Percentiles rank a stretch among this genome's conserved stretches.
phyloP scores from a whole-genome alignment of 2,888 invertebrate species.

The Tetanocera ferruginea region DNA sequence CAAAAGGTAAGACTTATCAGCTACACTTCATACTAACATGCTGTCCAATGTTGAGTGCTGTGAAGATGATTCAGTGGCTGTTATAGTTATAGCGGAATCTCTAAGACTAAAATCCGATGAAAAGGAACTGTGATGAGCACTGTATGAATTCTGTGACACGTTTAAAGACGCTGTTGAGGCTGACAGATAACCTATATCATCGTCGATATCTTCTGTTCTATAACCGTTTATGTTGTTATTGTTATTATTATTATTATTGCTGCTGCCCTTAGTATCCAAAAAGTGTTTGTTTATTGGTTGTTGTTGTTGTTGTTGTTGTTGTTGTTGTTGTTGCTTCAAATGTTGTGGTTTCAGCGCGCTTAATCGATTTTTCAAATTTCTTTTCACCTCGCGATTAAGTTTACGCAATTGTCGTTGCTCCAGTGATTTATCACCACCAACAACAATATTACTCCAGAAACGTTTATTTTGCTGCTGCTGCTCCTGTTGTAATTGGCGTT shows the following conservation, averaged over 20 bases:
- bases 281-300: not conserved
- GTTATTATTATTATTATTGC: slow-evolving; percentile 15
- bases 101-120: not conserved
- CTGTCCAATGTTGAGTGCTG: not conserved
- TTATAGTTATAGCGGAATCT: not conserved
- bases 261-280: slow-evolving; percentile 3
- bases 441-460: slow-evolving; percentile 47
- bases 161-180: slow-evolving; percentile 27
- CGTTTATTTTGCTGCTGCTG: slow-evolving; percentile 42
- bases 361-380: slow-evolving; percentile 61
- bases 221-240: not conserved
- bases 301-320: slow-evolving; percentile 42
- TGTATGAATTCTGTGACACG: not conserved
- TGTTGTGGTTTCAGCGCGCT: slow-evolving; percentile 49
- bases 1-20: not conserved
- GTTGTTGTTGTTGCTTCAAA: slow-evolving; percentile 45
- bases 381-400: slow-evolving; percentile 59
- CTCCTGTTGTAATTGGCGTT: slow-evolving; percentile 57
- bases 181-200: slow-evolving; percentile 23
- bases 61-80: not conserved
- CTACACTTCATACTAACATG: not conserved
- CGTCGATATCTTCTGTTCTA: not conserved
- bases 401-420: slow-evolving; percentile 59
- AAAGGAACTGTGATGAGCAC: not conserved
- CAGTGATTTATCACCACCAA: slow-evolving; percentile 45